Percentiles rank a stretch among this genome's conserved stretches.
Conservation (phyloP, 2,888 invertebrate genomes). For the Trypoxylon attenuatum region DNA sequence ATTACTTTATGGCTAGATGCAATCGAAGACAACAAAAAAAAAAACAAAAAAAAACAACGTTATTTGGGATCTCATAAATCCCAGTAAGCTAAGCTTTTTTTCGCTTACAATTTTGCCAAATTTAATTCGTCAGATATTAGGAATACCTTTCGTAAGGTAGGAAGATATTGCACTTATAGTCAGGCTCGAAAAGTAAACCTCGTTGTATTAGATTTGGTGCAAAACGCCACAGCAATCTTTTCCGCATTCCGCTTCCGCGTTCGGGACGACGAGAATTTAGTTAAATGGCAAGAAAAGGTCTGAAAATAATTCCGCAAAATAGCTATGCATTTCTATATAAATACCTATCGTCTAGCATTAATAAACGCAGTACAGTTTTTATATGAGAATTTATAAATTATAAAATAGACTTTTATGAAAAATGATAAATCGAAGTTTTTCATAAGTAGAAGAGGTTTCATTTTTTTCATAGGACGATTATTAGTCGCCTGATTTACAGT, state of each 20-base stretch:
- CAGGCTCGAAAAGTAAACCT: too few relatives aligned
- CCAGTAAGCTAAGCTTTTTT: too few relatives aligned
- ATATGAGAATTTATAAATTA: constrained; percentile 18
- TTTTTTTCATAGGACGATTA: constrained; percentile 21
- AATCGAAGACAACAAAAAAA: too few relatives aligned
- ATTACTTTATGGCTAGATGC: too few relatives aligned
- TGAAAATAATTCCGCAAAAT: constrained; percentile 22
- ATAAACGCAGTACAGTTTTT: constrained; percentile 17
- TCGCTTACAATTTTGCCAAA: too few relatives aligned
- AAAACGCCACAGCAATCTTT: constrained; percentile 17
- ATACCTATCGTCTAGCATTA: constrained; percentile 21
- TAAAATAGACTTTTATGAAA: constrained; percentile 27
- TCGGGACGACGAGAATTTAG: constrained; percentile 4
- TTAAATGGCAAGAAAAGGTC: constrained; percentile 9
- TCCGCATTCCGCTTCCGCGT: constrained; percentile 24
- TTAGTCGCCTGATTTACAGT: constrained; percentile 18
- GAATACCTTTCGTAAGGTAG: too few relatives aligned
- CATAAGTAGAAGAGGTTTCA: too few relatives aligned
- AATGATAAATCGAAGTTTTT: constrained; percentile 22
- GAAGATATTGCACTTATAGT: too few relatives aligned
- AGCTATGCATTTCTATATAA: constrained; percentile 27
- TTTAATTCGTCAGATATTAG: too few relatives aligned
- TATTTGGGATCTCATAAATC: too few relatives aligned
- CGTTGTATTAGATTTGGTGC: too few relatives aligned
- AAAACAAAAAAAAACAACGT: too few relatives aligned